These are phyloP conservation scores for Glandiceps talaboti DNA, from an alignment of 53 echinoderm and acorn worm species.

Conservation along the genomic window DNA sequence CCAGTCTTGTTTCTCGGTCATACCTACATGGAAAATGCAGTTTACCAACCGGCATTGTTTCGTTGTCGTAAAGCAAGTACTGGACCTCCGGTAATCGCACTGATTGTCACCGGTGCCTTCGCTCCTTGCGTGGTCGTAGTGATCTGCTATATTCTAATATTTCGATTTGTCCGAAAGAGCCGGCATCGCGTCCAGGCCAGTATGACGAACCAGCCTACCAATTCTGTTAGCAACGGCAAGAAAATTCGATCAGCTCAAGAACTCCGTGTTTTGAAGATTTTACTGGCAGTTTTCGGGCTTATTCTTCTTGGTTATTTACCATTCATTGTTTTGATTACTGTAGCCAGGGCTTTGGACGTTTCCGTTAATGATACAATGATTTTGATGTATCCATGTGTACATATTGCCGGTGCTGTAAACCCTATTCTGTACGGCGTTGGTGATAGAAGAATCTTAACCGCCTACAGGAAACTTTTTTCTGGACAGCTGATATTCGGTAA, in stretches of 20 bases:
- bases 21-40: neutral
- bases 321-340: neutral
- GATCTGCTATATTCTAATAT: neutral
- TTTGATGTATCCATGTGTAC: neutral
- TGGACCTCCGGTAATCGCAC: too few relatives aligned
- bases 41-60: neutral
- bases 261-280: neutral
- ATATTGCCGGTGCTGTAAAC: neutral
- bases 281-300: neutral
- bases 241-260: too few relatives aligned
- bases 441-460: neutral
- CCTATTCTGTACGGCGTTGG: neutral
- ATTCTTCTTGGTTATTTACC: neutral
- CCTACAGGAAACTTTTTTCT: neutral
- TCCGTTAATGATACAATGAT: neutral
- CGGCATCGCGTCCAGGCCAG: neutral
- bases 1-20: neutral
- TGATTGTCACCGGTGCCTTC: neutral
- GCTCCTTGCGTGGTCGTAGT: neutral
- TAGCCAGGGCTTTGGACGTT: neutral
- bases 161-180: neutral
- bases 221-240: neutral
- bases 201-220: neutral
- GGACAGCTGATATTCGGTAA: too few relatives aligned
- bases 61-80: neutral